phyloP scores from a whole-genome alignment of 1,140 invertebrate species.

The Drosophila bocki region DNA sequence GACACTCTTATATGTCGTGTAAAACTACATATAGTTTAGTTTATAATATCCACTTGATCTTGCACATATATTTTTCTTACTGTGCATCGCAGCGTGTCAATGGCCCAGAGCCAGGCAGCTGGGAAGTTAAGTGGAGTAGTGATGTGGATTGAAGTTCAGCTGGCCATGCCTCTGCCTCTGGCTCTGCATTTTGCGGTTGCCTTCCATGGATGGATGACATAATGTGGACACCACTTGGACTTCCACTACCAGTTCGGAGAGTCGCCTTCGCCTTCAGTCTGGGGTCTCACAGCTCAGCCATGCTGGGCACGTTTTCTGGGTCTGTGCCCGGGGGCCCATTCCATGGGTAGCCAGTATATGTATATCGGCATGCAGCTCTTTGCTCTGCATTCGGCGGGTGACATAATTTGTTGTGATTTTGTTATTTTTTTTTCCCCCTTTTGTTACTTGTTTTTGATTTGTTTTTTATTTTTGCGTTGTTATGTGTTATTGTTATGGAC shows the following conservation, averaged over 20 bases:
- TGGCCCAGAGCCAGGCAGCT: conserved; percentile 53
- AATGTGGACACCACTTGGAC: conserved; percentile 51
- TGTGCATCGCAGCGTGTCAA: conserved; percentile 51
- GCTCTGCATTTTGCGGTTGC: conserved; percentile 26
- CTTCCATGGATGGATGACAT: conserved; percentile 60
- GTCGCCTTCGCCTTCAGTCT: background rate
- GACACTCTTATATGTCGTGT: background rate
- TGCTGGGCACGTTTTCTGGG: conserved; percentile 73
- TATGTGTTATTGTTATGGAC: conserved; percentile 24
- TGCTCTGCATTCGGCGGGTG: conserved; percentile 39
- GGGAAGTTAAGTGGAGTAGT: conserved; percentile 6
- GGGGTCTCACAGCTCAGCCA: conserved; percentile 18
- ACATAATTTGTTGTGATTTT: conserved; percentile 56
- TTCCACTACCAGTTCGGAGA: background rate
- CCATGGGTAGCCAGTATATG: background rate
- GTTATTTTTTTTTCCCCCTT: background rate
- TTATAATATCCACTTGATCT: background rate
- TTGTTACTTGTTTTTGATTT: conserved; percentile 24
- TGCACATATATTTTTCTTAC: background rate
- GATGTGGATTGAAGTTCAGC: conserved; percentile 10
- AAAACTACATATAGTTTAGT: background rate
- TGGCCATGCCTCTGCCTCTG: background rate
- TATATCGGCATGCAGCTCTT: conserved; percentile 53
- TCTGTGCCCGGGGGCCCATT: conserved; percentile 19
- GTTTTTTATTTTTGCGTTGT: background rate